phyloP scores from a whole-genome alignment of 2,888 invertebrate genomes.

The Torymus auratus region DNA sequence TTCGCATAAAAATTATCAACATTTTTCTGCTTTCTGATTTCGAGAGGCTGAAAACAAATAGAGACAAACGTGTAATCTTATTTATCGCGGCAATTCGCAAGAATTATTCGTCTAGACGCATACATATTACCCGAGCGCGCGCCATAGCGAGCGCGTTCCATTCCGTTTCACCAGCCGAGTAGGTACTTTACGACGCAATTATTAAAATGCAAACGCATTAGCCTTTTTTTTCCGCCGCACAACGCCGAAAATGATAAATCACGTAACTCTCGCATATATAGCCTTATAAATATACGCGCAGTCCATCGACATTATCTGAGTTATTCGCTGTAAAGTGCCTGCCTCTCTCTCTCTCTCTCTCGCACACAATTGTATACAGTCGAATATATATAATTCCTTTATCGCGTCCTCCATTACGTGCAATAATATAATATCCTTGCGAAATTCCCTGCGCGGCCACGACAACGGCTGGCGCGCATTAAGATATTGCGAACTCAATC shows the following conservation, averaged over 20 bases:
- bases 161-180: background rate
- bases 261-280: background rate
- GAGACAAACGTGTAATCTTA: conserved; percentile 30
- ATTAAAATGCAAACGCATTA: conserved; percentile 48
- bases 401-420: conserved; percentile 14
- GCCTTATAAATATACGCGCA: background rate
- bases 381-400: conserved; percentile 20
- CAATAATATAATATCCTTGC: conserved; percentile 6
- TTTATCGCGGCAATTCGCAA: conserved; percentile 46
- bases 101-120: conserved; percentile 56
- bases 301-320: conserved; percentile 38
- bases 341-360: background rate
- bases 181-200: conserved; percentile 46
- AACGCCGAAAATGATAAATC: conserved; percentile 46
- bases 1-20: too few species aligned
- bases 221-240: conserved; percentile 8
- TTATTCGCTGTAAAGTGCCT: conserved; percentile 38
- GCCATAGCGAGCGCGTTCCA: background rate
- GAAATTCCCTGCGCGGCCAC: conserved; percentile 2
- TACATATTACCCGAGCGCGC: background rate
- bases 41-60: background rate
- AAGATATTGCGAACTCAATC: conserved; percentile 39
- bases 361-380: conserved; percentile 25
- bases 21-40: conserved; percentile 13
- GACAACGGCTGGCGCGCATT: background rate